Evolutionary conservation across 2,113 vertebrate species (phyloP), one percentile per base, ranked within the genome.

Genomic region (Otocyon megalotis): DNA sequence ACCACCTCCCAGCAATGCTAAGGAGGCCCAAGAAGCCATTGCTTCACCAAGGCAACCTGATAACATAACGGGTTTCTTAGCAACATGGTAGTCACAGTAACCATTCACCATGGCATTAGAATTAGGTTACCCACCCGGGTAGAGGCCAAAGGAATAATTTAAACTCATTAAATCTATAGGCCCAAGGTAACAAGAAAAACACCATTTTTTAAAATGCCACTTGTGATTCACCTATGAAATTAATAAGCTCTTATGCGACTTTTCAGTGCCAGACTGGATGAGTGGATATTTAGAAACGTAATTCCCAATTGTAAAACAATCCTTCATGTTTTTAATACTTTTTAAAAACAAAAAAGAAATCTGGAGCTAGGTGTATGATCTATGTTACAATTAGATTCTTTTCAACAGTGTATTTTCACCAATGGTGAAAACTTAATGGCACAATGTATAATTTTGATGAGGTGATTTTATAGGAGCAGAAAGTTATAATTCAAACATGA

Each of bases 21-120:
- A 93, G 53, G 30, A 97, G 60, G 62, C 76, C 62, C 72, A 35
- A 93, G 90, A 97, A 97, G 63, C 48, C 92, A 20, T 63, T 11
- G 82, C 83, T 91, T 96, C 81, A 3, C 96, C 98, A 58, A 97
- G 96, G 94, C 30, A 96, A 97, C 92, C 53, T 65, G 83, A 96
- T 94, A 98, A 93, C 11, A 69, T 72, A 96, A 83, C 97, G 93
- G 83, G 90, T 96, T 97, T 87, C 98, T 96, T 98, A 98, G 98
- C 93, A 98, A 97, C 96, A 63, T 50, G 60, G 97, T 88, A 96
- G 95, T 95, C 97, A 93, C 69, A 97, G 93, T 83, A 97, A 97
- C 98, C 95, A 97, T 82, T 97, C 96, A 92, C 93, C 87, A 93
- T 53, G 93, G 93, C 84, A 48, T 93, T 62, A 96, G 83, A 96